phyloP scores from a whole-genome alignment of 2,797 vertebrate species.

The Clarias platycephalus region DNA sequence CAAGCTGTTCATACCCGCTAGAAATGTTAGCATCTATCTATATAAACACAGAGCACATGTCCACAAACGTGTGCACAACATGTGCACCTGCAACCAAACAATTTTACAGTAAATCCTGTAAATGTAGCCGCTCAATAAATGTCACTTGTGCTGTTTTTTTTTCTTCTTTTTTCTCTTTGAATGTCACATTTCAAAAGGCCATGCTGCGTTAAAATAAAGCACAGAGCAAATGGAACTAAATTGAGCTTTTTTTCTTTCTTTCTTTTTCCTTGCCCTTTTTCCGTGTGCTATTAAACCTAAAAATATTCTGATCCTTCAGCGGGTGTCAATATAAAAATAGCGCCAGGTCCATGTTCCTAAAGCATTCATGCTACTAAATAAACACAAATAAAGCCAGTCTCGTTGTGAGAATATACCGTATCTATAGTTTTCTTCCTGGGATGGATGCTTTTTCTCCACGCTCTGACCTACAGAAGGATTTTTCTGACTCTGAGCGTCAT shows the following conservation, averaged over 20 bases:
- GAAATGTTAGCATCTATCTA: not conserved
- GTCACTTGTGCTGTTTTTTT: not conserved
- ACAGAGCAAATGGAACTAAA: not conserved
- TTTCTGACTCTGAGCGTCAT: conserved; percentile 23
- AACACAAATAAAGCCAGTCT: not conserved
- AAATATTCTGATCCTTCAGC: not conserved
- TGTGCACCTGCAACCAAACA: too few relatives aligned
- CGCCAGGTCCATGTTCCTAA: not conserved
- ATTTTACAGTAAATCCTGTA: not conserved
- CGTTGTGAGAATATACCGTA: not conserved
- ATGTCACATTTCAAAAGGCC: conserved; percentile 3
- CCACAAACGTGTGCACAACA: not conserved
- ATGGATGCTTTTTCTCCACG: conserved; percentile 7
- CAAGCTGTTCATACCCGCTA: not conserved
- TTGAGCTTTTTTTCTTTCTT: not conserved
- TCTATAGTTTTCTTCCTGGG: not conserved
- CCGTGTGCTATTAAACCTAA: not conserved
- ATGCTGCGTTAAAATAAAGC: not conserved
- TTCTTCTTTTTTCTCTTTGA: not conserved
- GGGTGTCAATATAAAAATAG: not conserved
- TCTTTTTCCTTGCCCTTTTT: not conserved
- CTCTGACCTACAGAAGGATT: conserved; percentile 26
- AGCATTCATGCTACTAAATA: not conserved
- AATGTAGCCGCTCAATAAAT: conserved; percentile 5
- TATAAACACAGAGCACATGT: not conserved